Base-by-base conservation (phyloP, 2,797 vertebrate genomes). In the Eulemur coronatus region DNA sequence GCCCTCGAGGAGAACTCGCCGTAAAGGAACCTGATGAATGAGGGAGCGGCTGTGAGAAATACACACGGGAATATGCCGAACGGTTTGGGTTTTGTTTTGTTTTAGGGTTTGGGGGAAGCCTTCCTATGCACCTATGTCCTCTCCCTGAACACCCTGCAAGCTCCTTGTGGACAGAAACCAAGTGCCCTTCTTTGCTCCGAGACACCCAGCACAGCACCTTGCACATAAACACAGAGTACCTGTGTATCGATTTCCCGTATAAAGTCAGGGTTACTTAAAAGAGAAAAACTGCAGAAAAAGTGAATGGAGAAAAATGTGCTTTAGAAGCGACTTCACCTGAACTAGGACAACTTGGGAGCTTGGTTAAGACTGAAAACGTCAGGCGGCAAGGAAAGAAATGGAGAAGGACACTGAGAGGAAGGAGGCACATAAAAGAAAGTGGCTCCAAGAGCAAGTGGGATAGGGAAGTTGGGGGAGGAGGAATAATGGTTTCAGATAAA, bases 401-500 rank as follows among this genome's bases (percentile, higher is more conserved):
- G 65, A 80, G 63, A 55, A 95, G 85, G 90, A 95, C 73, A 55
- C 4, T 3, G 8, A 46, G 26, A 73, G 35, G 15, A 84, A 88
- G 84, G 15, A 89, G 67, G 41, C 38, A 67, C 95, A 73, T 43
- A 43, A 43, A 88, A 91, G 65, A 87, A 15, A 4, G 0, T 35
- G n/a, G 61, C 43, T 95, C 50, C 79, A 90, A 87, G 75, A 89
- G 65, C 35, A 86, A 96, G 59, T 14, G 41, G 41, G 72, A 72
- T 79, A 79, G 43, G 85, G 73, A 86, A 94, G 55, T 22, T 24
- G 91, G 35, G 61, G 79, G 63, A 92, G 57, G 59, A 86, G 30
- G 75, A 96, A 52, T 79, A 93, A 93, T 41, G 10, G 48, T 78
- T 89, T 97, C 73, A 76, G 89, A 94, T 91, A 84, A 94, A 84